Base-by-base conservation (phyloP, 2,797 vertebrate species). In the Rhinella marina region DNA sequence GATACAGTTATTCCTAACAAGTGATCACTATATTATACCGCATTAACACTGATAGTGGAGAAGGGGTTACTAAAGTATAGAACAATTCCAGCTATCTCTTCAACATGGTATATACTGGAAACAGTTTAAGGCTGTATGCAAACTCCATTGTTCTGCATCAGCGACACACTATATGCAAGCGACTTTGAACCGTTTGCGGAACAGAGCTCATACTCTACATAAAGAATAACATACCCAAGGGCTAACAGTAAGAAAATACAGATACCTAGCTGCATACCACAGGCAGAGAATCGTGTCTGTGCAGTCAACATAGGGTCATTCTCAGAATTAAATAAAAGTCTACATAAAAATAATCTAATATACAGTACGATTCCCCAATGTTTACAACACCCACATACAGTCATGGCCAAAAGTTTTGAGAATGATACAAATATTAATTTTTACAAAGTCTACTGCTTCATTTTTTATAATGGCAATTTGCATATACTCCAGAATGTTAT, bases 181-280 rank as follows among this genome's bases (percentile, higher is more conserved):
- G 48, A 66, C 76, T 75, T 77, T 87, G 25, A 77, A 76, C 73
- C 76, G 23, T 56, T 88, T 54, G 54, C 52, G 73, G 57, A 83
- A 23, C 17, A 77, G 79, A 62, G 14, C 75, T 61, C 54, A 77
- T 75, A 54, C 48, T 52, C 5, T 76, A 52, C 48, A 52, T 76
- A 76, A 76, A 76, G 54, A 21, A 76, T 76, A 54, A 52, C 48
- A 54, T 76, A 54, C 48, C 48, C 41, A 75, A 75, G 72, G 72
- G 41, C 72, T 54, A 54, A n/a, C 50, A 76, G 73, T 54, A 54
- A n/a, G 73, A 76, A 76, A 76, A 52, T 76, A n/a, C 41, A 76
- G 29, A 14, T n/a, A 52, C n/a, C n/a, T n/a, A n/a, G 73, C 21
- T n/a, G 41, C 48, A 75, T 11, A 75, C 72, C 41, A 32, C 68